These are phyloP conservation scores for Willisornis vidua DNA, from an alignment of 2,113 vertebrate species.

Conservation along the genomic window DNA sequence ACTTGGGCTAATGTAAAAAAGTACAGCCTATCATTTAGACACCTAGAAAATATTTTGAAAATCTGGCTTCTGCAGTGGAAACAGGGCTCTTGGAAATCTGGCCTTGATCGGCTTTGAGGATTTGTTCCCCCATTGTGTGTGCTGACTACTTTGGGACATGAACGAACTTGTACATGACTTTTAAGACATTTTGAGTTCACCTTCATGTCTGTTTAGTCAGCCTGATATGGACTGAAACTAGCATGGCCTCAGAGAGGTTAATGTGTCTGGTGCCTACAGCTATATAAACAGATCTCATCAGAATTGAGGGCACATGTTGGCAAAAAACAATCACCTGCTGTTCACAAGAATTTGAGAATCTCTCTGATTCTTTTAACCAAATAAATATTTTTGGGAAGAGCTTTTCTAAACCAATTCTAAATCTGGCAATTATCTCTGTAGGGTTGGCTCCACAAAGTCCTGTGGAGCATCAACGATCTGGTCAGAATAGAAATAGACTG, in stretches of 20 bases:
- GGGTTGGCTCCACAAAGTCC: slow-evolving; percentile 31
- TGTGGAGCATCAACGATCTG: background rate
- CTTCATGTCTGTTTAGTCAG: background rate
- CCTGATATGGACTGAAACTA: background rate
- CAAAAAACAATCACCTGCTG: slow-evolving; percentile 65
- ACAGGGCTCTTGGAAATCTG: background rate
- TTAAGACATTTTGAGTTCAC: background rate
- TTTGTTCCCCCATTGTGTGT: background rate
- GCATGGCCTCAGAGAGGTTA: background rate
- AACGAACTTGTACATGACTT: background rate
- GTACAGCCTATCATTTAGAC: background rate
- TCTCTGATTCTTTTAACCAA: slow-evolving; percentile 63
- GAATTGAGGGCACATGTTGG: slow-evolving; percentile 26
- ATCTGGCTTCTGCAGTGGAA: background rate
- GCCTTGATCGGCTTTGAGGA: accelerated
- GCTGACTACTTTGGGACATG: background rate
- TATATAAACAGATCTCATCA: slow-evolving; percentile 2
- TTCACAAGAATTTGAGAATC: slow-evolving; percentile 50
- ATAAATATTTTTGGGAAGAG: slow-evolving; percentile 60
- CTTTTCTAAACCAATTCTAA: slow-evolving; percentile 48
- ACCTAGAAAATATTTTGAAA: background rate
- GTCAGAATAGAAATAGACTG: slow-evolving; percentile 55
- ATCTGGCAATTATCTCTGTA: slow-evolving; percentile 59
- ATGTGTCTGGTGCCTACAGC: background rate
- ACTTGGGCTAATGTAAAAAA: background rate